Evolutionary conservation across 2,888 invertebrate species (phyloP).

Genomic region (Tholera decimalis): DNA sequence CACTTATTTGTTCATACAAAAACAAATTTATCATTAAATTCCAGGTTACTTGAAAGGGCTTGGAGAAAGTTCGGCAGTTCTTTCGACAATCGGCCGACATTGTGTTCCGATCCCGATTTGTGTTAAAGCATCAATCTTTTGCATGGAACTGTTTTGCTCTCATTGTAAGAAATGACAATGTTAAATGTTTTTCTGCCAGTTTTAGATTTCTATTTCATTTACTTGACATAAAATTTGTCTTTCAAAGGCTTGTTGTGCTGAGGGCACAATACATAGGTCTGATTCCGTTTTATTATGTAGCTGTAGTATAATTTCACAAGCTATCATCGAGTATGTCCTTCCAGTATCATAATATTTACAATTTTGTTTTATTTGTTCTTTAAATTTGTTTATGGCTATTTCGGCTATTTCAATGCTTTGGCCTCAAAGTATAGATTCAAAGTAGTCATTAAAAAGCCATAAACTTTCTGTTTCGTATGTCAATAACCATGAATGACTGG

Average conservation of each 20-base stretch:
- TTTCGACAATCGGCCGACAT: constrained; percentile 82
- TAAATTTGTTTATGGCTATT: constrained; percentile 35
- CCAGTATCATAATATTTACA: constrained; percentile 31
- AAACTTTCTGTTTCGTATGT: constrained; percentile 50
- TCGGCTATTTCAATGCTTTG: constrained; percentile 43
- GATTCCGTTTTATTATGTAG: background rate
- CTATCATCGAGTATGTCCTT: constrained; percentile 6
- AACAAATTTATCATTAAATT: constrained; percentile 58
- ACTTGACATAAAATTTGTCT: constrained; percentile 29
- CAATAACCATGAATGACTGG: constrained; percentile 50
- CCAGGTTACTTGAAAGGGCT: constrained; percentile 78
- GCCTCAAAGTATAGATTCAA: constrained; percentile 35
- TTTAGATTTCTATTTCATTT: constrained; percentile 50
- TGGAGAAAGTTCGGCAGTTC: constrained; percentile 85
- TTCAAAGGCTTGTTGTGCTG: constrained; percentile 15
- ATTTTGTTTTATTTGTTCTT: constrained; percentile 22
- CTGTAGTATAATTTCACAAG: background rate
- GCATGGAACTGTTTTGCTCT: constrained; percentile 73
- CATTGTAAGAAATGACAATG: constrained; percentile 76
- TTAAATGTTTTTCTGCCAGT: constrained; percentile 55
- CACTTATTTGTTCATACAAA: constrained; percentile 24
- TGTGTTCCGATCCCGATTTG: constrained; percentile 83
- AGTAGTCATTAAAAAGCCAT: constrained; percentile 51
- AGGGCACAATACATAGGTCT: background rate
- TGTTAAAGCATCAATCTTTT: constrained; percentile 82